Conservation (phyloP, 2,797 vertebrate genomes). For the Poecilia picta region DNA sequence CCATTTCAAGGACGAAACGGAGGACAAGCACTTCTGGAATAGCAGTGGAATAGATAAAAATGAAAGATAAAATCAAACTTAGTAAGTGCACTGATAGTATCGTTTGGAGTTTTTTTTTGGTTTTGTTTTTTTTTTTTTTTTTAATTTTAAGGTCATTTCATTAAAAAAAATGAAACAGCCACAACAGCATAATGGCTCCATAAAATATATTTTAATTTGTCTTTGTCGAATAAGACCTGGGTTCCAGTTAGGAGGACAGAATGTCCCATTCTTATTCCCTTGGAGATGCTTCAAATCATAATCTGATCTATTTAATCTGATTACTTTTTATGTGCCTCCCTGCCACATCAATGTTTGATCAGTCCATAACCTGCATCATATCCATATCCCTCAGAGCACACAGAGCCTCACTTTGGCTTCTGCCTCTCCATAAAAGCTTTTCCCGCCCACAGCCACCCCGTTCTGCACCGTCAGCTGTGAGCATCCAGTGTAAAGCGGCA, state of each 20-base stretch:
- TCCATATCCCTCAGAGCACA: not conserved
- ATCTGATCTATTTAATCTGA: constrained; percentile 2
- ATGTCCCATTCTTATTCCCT: not conserved
- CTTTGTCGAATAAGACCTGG: not conserved
- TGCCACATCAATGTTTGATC: constrained; percentile 6
- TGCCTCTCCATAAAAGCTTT: constrained; percentile 6
- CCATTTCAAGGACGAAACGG: not conserved
- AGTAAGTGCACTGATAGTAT: not conserved
- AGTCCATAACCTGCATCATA: not conserved
- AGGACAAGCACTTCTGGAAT: not conserved
- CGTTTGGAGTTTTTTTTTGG: not conserved
- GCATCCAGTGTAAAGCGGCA: not conserved
- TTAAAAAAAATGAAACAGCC: not conserved
- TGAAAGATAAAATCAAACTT: not conserved
- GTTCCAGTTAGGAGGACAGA: not conserved
- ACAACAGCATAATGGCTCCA: not conserved
- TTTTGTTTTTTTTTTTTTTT: not conserved
- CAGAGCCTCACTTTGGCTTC: not conserved
- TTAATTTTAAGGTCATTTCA: too few species aligned
- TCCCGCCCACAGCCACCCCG: not conserved
- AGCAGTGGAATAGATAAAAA: not conserved
- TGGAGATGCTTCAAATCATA: not conserved
- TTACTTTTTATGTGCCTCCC: not conserved
- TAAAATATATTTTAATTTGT: not conserved
- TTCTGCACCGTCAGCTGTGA: not conserved